Conservation (phyloP, 2,888 invertebrate species). For the Tenthredo notha region DNA sequence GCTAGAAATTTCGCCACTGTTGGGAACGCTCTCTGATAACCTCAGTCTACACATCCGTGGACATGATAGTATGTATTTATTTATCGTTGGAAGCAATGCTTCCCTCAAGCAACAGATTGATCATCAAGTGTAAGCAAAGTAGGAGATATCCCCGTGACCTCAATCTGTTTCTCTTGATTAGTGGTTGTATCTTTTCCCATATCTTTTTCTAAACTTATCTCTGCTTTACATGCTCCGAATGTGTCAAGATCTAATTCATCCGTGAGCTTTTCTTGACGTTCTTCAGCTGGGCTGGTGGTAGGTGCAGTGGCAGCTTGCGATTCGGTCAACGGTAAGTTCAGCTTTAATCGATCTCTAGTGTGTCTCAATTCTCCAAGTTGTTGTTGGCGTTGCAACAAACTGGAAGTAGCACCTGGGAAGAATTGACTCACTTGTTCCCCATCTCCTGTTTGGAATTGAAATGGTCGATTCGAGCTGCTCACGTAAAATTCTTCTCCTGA, state of each 20-base stretch:
- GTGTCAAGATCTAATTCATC: not conserved
- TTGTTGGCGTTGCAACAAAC: conserved; percentile 59
- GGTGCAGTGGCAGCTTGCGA: conserved; percentile 18
- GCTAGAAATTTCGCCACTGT: not conserved
- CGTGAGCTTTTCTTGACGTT: conserved; percentile 9
- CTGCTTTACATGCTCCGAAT: conserved; percentile 26
- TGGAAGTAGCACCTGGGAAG: conserved; percentile 82
- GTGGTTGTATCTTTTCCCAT: not conserved
- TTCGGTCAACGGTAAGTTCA: conserved; percentile 83
- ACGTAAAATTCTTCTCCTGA: conserved; percentile 86
- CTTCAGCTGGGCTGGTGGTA: conserved; percentile 30
- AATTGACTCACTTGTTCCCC: conserved; percentile 84
- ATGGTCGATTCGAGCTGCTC: conserved; percentile 87
- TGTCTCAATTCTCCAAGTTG: conserved; percentile 86
- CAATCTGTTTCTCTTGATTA: not conserved
- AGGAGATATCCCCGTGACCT: conserved; percentile 4
- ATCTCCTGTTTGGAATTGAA: conserved; percentile 80
- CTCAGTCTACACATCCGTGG: not conserved
- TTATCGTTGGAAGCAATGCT: not conserved
- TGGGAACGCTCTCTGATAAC: not conserved
- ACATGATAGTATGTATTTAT: conserved; percentile 18
- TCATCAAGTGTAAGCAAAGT: conserved; percentile 15
- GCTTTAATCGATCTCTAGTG: conserved; percentile 85
- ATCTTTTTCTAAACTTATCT: conserved; percentile 20
- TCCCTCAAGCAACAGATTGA: conserved; percentile 26